phyloP scores from a whole-genome alignment of 2,888 invertebrate species.

The Bembecia ichneumoniformis region DNA sequence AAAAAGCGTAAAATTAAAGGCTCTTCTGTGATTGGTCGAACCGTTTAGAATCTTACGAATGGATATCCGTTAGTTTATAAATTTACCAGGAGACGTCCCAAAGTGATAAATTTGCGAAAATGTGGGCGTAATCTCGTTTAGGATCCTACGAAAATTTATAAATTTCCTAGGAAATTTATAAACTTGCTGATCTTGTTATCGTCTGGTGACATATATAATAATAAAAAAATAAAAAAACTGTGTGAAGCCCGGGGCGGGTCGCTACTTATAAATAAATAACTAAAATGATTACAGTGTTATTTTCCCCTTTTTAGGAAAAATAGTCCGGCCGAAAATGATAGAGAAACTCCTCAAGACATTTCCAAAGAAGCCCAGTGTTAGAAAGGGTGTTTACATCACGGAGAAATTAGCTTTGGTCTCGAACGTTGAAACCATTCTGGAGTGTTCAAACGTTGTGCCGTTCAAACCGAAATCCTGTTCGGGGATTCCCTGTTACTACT shows the following conservation, averaged over 20 bases:
- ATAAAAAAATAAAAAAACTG: background rate
- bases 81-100: too few species aligned
- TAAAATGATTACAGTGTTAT: background rate
- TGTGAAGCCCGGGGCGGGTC: background rate
- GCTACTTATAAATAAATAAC: too few species aligned
- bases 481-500: constrained; percentile 55
- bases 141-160: too few species aligned
- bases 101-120: too few species aligned
- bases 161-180: too few species aligned
- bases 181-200: too few species aligned
- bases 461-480: constrained; percentile 42
- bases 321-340: constrained; percentile 27
- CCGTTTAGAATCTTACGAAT: too few species aligned
- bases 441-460: constrained; percentile 41
- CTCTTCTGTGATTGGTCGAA: too few species aligned
- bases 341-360: constrained; percentile 19
- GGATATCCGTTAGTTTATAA: too few species aligned
- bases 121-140: too few species aligned
- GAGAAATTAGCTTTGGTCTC: constrained; percentile 43
- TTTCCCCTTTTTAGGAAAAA: constrained; percentile 25
- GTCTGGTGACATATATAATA: background rate
- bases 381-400: constrained; percentile 20
- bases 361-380: background rate
- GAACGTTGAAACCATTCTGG: constrained; percentile 35
- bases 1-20: too few species aligned